A percentile compares a stretch with the other conserved stretches of the same genome.
These are phyloP conservation scores for Calameuta idolon DNA, from an alignment of 2,888 invertebrate genomes.

Conservation along the genomic window DNA sequence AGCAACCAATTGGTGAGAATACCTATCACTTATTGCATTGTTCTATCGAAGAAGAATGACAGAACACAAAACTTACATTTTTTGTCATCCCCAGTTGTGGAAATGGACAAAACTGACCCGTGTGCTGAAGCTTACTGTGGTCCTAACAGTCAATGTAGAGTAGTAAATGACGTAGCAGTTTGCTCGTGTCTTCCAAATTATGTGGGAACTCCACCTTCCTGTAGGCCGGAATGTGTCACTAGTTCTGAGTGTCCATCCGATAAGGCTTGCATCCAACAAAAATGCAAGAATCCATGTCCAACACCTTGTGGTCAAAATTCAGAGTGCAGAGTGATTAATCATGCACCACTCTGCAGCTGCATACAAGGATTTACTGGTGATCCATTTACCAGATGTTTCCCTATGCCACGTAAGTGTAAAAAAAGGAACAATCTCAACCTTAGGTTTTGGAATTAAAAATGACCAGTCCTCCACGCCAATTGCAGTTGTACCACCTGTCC, in stretches of 20 bases:
- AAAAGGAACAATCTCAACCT: neutral
- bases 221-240: conserved; percentile 63
- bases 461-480: conserved; percentile 7
- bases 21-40: neutral
- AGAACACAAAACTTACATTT: neutral
- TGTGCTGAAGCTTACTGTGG: conserved; percentile 71
- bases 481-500: conserved; percentile 61
- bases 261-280: conserved; percentile 64
- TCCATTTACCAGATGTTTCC: conserved; percentile 68
- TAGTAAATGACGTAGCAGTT: conserved; percentile 61
- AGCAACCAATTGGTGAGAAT: conserved; percentile 3
- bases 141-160: conserved; percentile 69
- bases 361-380: conserved; percentile 60
- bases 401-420: conserved; percentile 67
- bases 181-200: conserved; percentile 63
- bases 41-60: neutral
- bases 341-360: conserved; percentile 68
- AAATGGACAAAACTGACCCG: conserved; percentile 57
- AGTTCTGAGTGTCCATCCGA: conserved; percentile 65
- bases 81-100: conserved; percentile 35
- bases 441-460: conserved; percentile 14
- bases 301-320: conserved; percentile 65
- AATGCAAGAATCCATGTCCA: conserved; percentile 65
- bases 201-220: conserved; percentile 59
- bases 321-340: conserved; percentile 67